phyloP scores from a whole-genome alignment of 2,888 invertebrate species.

The Lasiommata megera region DNA sequence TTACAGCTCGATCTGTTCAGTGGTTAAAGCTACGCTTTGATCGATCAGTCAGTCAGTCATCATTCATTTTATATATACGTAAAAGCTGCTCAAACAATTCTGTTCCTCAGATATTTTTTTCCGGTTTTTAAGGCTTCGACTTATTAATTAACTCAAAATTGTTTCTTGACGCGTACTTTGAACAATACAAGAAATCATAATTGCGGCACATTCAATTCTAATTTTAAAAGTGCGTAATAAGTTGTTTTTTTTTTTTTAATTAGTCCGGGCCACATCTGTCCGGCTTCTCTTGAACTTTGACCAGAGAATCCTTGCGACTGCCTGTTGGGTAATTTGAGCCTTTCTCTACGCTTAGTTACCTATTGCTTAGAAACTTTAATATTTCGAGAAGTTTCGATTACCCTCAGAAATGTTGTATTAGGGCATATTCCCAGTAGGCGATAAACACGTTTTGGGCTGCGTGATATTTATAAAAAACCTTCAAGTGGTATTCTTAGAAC shows the following conservation, averaged over 20 bases:
- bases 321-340: slow-evolving; percentile 65
- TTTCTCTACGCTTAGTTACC: slow-evolving; percentile 42
- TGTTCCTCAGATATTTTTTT: background rate
- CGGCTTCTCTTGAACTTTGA: slow-evolving; percentile 74
- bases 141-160: background rate
- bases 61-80: too few species aligned
- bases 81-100: background rate
- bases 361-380: slow-evolving; percentile 47
- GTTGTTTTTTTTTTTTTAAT: slow-evolving; percentile 53
- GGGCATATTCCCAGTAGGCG: too few species aligned
- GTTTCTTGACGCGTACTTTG: background rate
- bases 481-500: too few species aligned
- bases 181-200: slow-evolving; percentile 1
- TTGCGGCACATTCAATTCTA: background rate
- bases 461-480: too few species aligned
- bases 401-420: background rate
- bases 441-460: too few species aligned
- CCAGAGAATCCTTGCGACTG: slow-evolving; percentile 65
- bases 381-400: slow-evolving; percentile 54
- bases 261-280: slow-evolving; percentile 59
- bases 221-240: slow-evolving; percentile 39
- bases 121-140: background rate
- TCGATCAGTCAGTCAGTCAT: too few species aligned
- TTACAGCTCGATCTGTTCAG: too few species aligned
- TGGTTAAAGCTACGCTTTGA: too few species aligned